Percentiles rank a stretch among this genome's conserved stretches.
Evolutionary conservation across 2,113 vertebrate species (phyloP).

Genomic region (Arizona elegans): DNA sequence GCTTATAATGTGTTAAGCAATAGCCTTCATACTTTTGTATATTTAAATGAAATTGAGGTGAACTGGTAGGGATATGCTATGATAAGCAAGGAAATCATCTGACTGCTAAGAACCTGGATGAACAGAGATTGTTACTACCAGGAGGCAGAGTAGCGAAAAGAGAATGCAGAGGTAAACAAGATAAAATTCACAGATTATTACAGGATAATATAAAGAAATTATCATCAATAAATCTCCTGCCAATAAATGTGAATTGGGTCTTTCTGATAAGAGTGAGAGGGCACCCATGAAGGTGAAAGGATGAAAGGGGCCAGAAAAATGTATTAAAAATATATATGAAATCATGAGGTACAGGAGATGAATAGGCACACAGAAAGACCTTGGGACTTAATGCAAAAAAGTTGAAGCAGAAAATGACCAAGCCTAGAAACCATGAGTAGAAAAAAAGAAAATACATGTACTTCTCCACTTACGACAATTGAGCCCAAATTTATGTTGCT

Average conservation of each 20-base stretch:
- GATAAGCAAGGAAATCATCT: neutral
- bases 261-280: neutral
- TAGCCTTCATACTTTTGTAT: too few species aligned
- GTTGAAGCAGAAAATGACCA: neutral
- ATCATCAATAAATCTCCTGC: neutral
- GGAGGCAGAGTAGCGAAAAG: neutral
- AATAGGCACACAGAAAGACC: neutral
- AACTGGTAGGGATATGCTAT: neutral
- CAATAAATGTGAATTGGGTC: neutral
- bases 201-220: neutral
- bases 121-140: neutral
- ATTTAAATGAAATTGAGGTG: neutral
- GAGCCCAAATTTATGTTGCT: too few species aligned
- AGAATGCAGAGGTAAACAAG: neutral
- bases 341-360: neutral
- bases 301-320: neutral
- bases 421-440: neutral
- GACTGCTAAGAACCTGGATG: neutral
- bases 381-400: neutral
- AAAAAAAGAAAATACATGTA: neutral
- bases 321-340: neutral
- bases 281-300: neutral
- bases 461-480: too few species aligned
- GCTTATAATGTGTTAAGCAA: too few species aligned
- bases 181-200: neutral